Evolutionary conservation across 1,140 invertebrate species (phyloP).

Genomic region (Aphelenchoides besseyi): DNA sequence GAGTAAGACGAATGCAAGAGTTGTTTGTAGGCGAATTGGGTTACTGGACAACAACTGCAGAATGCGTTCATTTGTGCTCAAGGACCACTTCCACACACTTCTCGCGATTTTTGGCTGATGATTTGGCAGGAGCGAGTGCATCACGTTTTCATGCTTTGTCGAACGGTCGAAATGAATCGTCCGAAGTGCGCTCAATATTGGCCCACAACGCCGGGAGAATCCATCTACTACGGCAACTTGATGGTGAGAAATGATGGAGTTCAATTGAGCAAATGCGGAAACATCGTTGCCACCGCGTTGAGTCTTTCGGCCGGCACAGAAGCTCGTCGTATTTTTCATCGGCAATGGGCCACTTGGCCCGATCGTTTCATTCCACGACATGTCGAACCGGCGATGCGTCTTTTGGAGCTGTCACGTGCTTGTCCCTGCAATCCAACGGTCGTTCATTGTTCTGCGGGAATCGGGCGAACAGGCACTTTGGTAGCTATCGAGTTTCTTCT

Average conservation of each 20-base stretch:
- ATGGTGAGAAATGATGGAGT: slow-evolving; percentile 17
- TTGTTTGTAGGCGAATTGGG: slow-evolving; percentile 29
- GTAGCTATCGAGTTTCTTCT: slow-evolving; percentile 37
- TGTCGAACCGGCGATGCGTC: slow-evolving; percentile 9
- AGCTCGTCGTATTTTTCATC: slow-evolving; percentile 31
- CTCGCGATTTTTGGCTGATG: slow-evolving; percentile 86
- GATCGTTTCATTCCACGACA: slow-evolving; percentile 24
- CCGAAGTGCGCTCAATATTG: slow-evolving; percentile 30
- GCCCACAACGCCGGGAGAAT: slow-evolving; percentile 22
- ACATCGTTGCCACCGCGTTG: slow-evolving; percentile 34
- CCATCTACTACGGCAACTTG: slow-evolving; percentile 13
- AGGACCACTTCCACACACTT: slow-evolving; percentile 77
- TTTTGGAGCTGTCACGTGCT: slow-evolving; percentile 1
- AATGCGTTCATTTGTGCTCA: slow-evolving; percentile 63
- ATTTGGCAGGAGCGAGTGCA: slow-evolving; percentile 74
- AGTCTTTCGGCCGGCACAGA: slow-evolving; percentile 29
- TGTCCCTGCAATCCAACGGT: neutral
- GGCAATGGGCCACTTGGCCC: slow-evolving; percentile 43
- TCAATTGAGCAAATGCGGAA: neutral
- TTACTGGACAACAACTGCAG: slow-evolving; percentile 27
- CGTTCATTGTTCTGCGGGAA: slow-evolving; percentile 24
- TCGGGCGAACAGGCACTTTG: slow-evolving; percentile 42
- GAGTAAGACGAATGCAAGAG: neutral
- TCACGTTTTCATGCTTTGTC: slow-evolving; percentile 75
- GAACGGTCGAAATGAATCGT: slow-evolving; percentile 27